Conservation (phyloP, 2,797 vertebrate species). For the Propithecus deckenii region DNA sequence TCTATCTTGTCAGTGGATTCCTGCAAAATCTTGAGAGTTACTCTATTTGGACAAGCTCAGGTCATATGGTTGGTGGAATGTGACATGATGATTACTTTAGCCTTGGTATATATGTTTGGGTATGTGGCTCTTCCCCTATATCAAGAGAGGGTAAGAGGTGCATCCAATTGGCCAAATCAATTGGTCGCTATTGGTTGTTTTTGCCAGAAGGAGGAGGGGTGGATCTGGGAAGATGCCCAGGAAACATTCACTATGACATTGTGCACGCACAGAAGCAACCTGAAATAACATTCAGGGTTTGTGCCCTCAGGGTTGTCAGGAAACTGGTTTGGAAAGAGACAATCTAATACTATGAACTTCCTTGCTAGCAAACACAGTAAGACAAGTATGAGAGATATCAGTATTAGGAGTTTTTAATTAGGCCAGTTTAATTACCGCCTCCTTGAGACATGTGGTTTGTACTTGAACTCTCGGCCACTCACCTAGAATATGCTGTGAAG, state of each 20-base stretch:
- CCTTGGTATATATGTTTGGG: background rate
- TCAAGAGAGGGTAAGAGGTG: background rate
- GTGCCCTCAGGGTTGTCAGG: background rate
- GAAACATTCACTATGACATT: background rate
- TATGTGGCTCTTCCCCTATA: background rate
- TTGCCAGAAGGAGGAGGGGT: background rate
- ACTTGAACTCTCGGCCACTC: background rate
- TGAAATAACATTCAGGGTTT: background rate
- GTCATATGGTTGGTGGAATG: background rate
- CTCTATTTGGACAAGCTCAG: background rate
- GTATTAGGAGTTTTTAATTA: background rate
- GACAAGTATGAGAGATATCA: background rate
- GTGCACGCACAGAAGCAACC: background rate
- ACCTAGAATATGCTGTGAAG: no score
- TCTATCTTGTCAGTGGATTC: background rate
- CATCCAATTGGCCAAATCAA: no score
- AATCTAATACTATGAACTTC: background rate
- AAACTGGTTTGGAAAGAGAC: background rate
- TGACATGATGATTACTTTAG: background rate
- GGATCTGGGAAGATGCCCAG: background rate
- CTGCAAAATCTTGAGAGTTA: background rate
- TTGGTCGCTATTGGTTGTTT: background rate
- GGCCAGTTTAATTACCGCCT: background rate
- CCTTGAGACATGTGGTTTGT: background rate
- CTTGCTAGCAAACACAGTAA: background rate